Evolutionary conservation across 2,113 vertebrate genomes (phyloP).

Genomic region (Trematocara stigmaticum): DNA sequence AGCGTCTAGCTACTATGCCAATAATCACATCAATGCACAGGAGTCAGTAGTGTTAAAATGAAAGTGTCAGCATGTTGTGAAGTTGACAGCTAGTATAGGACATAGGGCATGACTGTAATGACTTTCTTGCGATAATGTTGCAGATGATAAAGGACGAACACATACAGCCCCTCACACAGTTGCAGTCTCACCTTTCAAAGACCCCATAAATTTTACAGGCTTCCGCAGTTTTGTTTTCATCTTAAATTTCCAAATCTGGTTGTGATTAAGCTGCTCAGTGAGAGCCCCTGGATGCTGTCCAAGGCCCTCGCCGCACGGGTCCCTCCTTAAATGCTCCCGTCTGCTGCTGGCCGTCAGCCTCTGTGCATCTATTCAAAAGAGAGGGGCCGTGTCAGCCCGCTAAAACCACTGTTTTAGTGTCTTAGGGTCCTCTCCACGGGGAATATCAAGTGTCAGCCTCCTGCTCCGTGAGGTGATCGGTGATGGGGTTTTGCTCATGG

Average conservation of each 20-base stretch:
- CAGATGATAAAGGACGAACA: slow-evolving; percentile 20
- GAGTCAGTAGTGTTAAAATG: slow-evolving; percentile 24
- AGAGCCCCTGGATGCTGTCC: slow-evolving; percentile 57
- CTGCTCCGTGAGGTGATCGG: slow-evolving; percentile 19
- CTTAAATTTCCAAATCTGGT: slow-evolving; percentile 69
- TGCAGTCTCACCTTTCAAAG: slow-evolving; percentile 52
- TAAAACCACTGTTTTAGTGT: slow-evolving; percentile 21
- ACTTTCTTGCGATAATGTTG: slow-evolving; percentile 36
- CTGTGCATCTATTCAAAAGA: slow-evolving; percentile 34
- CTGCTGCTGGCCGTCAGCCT: slow-evolving; percentile 46
- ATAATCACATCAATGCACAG: not conserved
- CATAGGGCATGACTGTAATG: slow-evolving; percentile 52
- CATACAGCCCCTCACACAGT: slow-evolving; percentile 1
- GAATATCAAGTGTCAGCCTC: slow-evolving; percentile 45
- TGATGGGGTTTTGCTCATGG: slow-evolving; percentile 8
- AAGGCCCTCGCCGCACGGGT: slow-evolving; percentile 43
- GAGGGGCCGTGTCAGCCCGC: not conserved
- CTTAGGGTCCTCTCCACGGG: slow-evolving; percentile 21
- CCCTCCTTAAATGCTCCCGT: slow-evolving; percentile 61
- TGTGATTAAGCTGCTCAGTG: slow-evolving; percentile 68
- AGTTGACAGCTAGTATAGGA: slow-evolving; percentile 16
- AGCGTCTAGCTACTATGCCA: not conserved
- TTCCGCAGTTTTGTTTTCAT: slow-evolving; percentile 63
- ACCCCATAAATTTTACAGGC: slow-evolving; percentile 67
- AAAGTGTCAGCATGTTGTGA: slow-evolving; percentile 19